phyloP scores from a whole-genome alignment of 1,140 invertebrate species.

The Calephelis nemesis region DNA sequence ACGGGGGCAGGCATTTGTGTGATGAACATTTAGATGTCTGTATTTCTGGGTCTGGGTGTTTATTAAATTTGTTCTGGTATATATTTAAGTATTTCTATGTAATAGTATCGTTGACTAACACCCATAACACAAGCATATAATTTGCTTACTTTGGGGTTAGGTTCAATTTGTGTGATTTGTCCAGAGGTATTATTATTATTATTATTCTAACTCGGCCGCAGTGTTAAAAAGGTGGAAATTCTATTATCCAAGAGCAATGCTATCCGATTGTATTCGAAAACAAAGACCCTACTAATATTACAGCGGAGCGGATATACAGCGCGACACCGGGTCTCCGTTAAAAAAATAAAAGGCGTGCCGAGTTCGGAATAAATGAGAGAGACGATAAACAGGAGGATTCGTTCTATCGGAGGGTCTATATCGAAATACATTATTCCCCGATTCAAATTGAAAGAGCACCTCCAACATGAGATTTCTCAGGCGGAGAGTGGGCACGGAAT shows the following conservation, averaged over 20 bases:
- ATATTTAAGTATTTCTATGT: no score
- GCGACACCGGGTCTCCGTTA: constrained; percentile 62
- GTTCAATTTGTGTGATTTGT: no score
- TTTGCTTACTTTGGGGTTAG: no score
- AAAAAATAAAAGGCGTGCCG: constrained; percentile 77
- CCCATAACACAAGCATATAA: no score
- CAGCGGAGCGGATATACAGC: constrained; percentile 64
- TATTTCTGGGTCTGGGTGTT: no score
- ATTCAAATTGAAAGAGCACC: constrained; percentile 80
- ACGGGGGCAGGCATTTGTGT: no score
- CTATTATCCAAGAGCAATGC: constrained; percentile 62
- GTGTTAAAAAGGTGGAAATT: constrained; percentile 55
- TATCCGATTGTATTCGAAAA: constrained; percentile 66
- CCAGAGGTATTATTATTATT: no score
- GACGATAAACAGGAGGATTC: constrained; percentile 78
- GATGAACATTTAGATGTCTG: no score
- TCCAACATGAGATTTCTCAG: constrained; percentile 78
- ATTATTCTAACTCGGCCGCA: not conserved
- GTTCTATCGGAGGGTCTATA: constrained; percentile 74
- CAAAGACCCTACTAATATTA: constrained; percentile 70
- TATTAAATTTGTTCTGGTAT: no score
- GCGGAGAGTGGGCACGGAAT: constrained; percentile 76
- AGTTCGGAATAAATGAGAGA: constrained; percentile 76
- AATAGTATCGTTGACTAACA: no score
- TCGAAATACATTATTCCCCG: constrained; percentile 79